phyloP scores from a whole-genome alignment of 2,113 vertebrate species.

The Phylloscopus whistleri region DNA sequence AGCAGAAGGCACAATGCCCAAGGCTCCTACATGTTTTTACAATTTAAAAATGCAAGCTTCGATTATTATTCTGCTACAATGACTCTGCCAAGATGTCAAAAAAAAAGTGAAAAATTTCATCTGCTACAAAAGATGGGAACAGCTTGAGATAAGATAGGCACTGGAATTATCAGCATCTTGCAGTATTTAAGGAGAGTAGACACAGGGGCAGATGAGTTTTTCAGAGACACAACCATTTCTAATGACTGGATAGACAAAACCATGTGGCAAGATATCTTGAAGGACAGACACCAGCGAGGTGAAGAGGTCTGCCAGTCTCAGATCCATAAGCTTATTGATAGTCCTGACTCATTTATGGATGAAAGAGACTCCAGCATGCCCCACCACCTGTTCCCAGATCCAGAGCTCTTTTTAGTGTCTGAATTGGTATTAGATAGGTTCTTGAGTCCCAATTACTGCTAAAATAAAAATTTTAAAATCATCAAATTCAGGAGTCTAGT shows the following conservation, averaged over 20 bases:
- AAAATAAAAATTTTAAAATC: not conserved
- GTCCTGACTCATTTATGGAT: not conserved
- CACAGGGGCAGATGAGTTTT: not conserved
- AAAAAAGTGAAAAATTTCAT: slow-evolving; percentile 10
- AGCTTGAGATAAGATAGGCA: not conserved
- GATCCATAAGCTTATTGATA: not conserved
- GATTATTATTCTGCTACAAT: slow-evolving; percentile 10
- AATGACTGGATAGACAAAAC: not conserved
- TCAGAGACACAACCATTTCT: not conserved
- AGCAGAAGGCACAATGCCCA: slow-evolving; percentile 26
- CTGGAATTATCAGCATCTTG: not conserved
- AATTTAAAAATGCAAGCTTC: slow-evolving; percentile 14
- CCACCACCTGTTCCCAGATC: not conserved
- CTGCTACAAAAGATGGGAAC: not conserved
- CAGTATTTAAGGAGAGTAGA: not conserved
- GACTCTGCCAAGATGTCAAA: not conserved
- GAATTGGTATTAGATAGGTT: not conserved
- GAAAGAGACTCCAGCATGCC: not conserved
- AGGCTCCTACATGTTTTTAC: not conserved
- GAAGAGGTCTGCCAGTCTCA: not conserved
- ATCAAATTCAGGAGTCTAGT: not conserved
- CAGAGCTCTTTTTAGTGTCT: not conserved
- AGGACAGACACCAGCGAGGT: not conserved
- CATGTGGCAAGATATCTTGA: not conserved
- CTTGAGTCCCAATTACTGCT: not conserved